These are phyloP conservation scores for Blastomussa wellsi DNA, from an alignment of 92 coral and sea anemone species.

Conservation along the genomic window DNA sequence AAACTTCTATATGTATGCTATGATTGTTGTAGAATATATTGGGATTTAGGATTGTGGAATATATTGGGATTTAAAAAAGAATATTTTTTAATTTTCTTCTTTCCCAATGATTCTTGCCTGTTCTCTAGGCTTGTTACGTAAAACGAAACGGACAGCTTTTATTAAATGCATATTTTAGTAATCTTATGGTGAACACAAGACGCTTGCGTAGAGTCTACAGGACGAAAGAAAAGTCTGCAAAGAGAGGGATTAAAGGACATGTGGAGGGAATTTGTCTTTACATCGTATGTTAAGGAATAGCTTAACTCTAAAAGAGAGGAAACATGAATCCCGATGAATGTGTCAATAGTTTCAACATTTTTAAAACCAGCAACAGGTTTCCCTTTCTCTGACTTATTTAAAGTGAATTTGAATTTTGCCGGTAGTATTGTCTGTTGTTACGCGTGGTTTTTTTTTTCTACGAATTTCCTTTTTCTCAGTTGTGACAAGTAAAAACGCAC, in stretches of 20 bases:
- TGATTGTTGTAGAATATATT: too few relatives aligned
- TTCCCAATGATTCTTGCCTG: background rate
- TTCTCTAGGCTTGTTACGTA: background rate
- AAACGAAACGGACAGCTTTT: background rate
- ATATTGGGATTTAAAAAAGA: background rate
- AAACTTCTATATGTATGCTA: background rate
- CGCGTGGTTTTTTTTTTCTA: background rate
- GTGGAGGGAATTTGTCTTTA: background rate
- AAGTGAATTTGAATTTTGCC: background rate
- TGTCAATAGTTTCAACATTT: background rate
- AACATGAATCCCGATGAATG: background rate
- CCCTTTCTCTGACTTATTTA: background rate
- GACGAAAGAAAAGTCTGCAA: background rate
- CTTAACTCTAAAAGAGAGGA: background rate
- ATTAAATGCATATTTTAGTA: background rate
- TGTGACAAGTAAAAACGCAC: background rate
- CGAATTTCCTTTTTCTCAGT: too few relatives aligned
- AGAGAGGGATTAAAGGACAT: background rate
- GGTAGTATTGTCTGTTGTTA: background rate
- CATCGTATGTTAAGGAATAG: too few relatives aligned
- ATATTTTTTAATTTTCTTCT: background rate
- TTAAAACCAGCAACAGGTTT: constrained; percentile 10
- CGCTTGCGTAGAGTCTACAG: background rate
- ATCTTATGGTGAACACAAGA: background rate
- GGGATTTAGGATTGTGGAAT: background rate